Evolutionary conservation across 2,888 invertebrate species (phyloP).

Genomic region (Atrina japonica): DNA sequence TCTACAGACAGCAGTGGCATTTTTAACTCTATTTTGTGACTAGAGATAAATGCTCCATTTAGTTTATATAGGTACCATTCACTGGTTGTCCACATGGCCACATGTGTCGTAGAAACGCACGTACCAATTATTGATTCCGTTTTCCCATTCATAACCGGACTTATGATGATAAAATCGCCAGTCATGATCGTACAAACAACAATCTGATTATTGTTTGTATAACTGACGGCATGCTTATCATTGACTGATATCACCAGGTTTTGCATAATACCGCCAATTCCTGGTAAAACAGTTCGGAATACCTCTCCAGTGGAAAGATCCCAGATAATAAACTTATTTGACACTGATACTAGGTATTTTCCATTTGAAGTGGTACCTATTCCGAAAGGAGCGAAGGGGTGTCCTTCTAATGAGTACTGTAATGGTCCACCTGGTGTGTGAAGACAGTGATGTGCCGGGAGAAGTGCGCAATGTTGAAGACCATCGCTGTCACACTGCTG

Average conservation of each 20-base stretch:
- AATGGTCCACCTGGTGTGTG: slow-evolving; percentile 99
- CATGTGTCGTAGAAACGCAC: slow-evolving; percentile 72
- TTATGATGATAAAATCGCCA: slow-evolving; percentile 93
- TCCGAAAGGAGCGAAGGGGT: slow-evolving; percentile 90
- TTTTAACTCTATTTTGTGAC: slow-evolving; percentile 64
- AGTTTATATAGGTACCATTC: slow-evolving; percentile 74
- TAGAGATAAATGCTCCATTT: slow-evolving; percentile 63
- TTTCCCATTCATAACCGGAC: slow-evolving; percentile 89
- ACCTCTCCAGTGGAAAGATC: slow-evolving; percentile 97
- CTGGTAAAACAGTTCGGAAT: slow-evolving; percentile 92
- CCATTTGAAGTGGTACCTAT: slow-evolving; percentile 78
- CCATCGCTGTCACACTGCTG: slow-evolving; percentile 95
- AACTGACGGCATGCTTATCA: slow-evolving; percentile 97
- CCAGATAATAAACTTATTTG: slow-evolving; percentile 97
- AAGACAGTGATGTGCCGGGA: slow-evolving; percentile 96
- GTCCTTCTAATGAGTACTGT: slow-evolving; percentile 98
- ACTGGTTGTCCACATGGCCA: slow-evolving; percentile 73
- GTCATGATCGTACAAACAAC: slow-evolving; percentile 95
- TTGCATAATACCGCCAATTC: slow-evolving; percentile 95
- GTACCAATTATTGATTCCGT: slow-evolving; percentile 74
- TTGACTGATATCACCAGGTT: slow-evolving; percentile 95
- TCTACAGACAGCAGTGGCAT: slow-evolving; percentile 68
- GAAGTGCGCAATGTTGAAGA: slow-evolving; percentile 91
- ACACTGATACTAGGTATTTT: slow-evolving; percentile 93
- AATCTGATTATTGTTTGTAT: slow-evolving; percentile 97